phyloP scores from a whole-genome alignment of 2,113 vertebrate species.

The Aphelocoma coerulescens region DNA sequence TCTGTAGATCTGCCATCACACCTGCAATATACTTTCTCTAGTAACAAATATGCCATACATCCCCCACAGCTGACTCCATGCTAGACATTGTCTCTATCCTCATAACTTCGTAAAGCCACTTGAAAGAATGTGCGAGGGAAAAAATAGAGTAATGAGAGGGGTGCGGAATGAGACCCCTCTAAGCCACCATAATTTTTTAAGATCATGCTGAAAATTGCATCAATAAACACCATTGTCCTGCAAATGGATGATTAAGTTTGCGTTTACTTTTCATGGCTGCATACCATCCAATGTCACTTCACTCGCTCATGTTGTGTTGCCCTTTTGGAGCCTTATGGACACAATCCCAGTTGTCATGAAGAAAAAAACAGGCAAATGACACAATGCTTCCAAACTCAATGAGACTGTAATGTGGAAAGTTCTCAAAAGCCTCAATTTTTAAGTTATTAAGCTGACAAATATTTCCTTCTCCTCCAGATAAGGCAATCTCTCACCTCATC shows the following conservation, averaged over 20 bases:
- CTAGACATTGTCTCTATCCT: neutral
- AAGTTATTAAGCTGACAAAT: constrained; percentile 29
- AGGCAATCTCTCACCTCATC: constrained; percentile 13
- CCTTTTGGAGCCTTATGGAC: neutral
- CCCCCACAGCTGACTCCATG: neutral
- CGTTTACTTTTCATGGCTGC: neutral
- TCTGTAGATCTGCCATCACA: neutral
- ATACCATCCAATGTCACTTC: neutral
- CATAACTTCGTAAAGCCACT: neutral
- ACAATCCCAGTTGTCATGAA: neutral
- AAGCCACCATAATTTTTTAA: neutral
- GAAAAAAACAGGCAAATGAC: neutral
- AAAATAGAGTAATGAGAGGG: neutral
- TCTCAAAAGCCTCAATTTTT: neutral
- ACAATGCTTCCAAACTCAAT: neutral
- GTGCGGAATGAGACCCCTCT: neutral
- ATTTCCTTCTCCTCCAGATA: neutral
- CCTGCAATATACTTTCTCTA: neutral
- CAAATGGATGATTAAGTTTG: neutral
- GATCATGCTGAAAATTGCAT: neutral
- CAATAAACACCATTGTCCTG: neutral
- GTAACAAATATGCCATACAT: neutral
- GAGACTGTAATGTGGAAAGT: neutral
- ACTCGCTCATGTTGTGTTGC: fast-evolving
- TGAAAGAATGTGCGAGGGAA: neutral